These are phyloP conservation scores for Poecilia picta DNA, from an alignment of 2,797 vertebrate species.

Conservation along the genomic window DNA sequence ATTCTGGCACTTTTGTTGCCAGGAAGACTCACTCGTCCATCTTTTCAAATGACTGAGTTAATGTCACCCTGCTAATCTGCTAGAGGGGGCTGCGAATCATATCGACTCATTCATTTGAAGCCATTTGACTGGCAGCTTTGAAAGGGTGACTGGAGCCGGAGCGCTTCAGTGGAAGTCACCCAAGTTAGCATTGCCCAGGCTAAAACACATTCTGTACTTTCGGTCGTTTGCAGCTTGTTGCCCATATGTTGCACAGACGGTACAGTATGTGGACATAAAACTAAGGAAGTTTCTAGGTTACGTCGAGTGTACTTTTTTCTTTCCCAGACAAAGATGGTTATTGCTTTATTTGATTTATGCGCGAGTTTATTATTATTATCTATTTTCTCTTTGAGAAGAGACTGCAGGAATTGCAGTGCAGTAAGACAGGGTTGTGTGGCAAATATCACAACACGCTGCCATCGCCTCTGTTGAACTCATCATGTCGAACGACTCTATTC, in stretches of 20 bases:
- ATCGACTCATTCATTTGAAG: constrained; percentile 25
- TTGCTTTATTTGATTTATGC: constrained; percentile 37
- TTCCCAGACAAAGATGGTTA: constrained; percentile 23
- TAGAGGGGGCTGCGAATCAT: constrained; percentile 58
- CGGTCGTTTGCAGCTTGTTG: constrained; percentile 55
- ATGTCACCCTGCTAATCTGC: constrained; percentile 41
- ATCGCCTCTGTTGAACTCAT: constrained; percentile 46
- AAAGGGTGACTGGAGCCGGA: constrained; percentile 14
- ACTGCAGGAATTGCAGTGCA: constrained; percentile 31
- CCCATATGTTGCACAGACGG: constrained; percentile 17
- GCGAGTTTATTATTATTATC: not conserved
- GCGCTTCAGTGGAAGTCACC: constrained; percentile 32
- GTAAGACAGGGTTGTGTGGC: constrained; percentile 26
- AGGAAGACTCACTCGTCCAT: constrained; percentile 67
- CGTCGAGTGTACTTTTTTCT: not conserved
- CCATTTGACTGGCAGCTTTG: constrained; percentile 31
- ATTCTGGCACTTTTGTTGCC: constrained; percentile 57
- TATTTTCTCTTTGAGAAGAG: constrained; percentile 23
- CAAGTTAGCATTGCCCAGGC: constrained; percentile 42
- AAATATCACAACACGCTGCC: constrained; percentile 32
- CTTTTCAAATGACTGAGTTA: constrained; percentile 55
- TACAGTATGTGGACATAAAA: not conserved
- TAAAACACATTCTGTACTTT: constrained; percentile 45
- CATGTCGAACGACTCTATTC: constrained; percentile 38
- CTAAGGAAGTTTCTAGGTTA: not conserved